Base-by-base conservation (phyloP, 2,113 vertebrate genomes). In the Scomber colias region DNA sequence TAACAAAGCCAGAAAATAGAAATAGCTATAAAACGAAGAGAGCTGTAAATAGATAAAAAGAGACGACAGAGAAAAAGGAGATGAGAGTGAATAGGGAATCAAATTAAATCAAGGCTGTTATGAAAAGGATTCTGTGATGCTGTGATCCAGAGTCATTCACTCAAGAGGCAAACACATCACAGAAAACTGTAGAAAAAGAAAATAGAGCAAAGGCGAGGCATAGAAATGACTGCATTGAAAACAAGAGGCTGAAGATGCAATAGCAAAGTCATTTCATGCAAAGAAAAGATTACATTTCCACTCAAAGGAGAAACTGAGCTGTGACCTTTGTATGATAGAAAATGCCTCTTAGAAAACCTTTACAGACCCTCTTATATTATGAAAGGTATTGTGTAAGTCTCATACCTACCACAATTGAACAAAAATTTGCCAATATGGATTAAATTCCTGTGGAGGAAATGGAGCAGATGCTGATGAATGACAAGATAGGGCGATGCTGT, bases 391-490 rank as follows among this genome's bases (percentile, higher is more conserved):
- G 19, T 40, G 10, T 40, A 11, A 17, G 35, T 40, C 7, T n/a
- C 27, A 15, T 16, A 3, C 11, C 15, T 14, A 40, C 6, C 35
- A 40, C 2, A 40, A 7, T 9, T 62, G 40, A 24, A 13, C 9
- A 11, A 57, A 15, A 57, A 50, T 17, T n/a, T 57, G 74, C 30
- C 75, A 19, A 16, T 9, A 11, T 5, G 1, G 1, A 31, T 30
- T 2, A 40, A 40, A 40, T 8, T 9, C 0, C 6, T 8, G 6
- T 1, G 35, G 46, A 4, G 19, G 64, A 51, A 17, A 45, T 13
- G 35, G 10, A 50, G 48, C 65, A 53, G 45, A 9, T 45, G 27
- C 75, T 48, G 66, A 15, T 31, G 75, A 30, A 19, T 68, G 49
- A 55, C 19, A 44, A 3, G 12, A 24, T 1, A 10, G 27, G 31